Percentiles rank a stretch among this genome's conserved stretches.
Conservation (phyloP, 2,113 vertebrate genomes). For the Sialia sialis region DNA sequence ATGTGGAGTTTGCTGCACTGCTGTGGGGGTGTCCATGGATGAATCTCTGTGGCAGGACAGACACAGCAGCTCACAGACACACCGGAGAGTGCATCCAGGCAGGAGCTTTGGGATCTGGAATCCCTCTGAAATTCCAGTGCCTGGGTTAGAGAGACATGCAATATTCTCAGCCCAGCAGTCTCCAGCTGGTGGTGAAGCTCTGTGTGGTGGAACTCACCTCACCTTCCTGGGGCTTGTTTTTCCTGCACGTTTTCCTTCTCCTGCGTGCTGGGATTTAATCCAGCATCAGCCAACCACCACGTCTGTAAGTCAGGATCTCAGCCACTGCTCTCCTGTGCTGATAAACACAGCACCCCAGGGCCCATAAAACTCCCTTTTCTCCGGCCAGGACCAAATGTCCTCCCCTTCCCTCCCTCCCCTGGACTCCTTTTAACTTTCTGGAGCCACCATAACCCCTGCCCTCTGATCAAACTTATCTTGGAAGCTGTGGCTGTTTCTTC, state of each 20-base stretch:
- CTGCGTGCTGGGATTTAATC: not conserved
- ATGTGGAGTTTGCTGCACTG: not conserved
- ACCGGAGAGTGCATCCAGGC: not conserved
- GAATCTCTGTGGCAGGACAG: too few species aligned
- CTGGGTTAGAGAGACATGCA: not conserved
- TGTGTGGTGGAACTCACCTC: rapidly evolving
- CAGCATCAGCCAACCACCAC: rapidly evolving
- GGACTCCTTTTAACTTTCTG: not conserved
- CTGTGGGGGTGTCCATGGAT: rapidly evolving
- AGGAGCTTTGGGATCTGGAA: rapidly evolving
- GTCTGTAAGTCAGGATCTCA: not conserved
- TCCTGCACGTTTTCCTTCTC: not conserved
- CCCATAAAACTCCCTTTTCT: not conserved
- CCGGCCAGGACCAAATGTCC: not conserved
- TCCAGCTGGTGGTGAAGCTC: not conserved
- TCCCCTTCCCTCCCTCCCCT: not conserved
- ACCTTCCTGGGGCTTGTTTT: not conserved
- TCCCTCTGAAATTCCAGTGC: not conserved
- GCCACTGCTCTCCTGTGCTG: not conserved
- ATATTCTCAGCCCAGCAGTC: not conserved
- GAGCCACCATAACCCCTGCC: not conserved
- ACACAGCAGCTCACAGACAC: too few species aligned
- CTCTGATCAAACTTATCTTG: not conserved
- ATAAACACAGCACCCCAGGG: not conserved
- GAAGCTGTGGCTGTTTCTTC: not conserved